Base-by-base conservation (phyloP, 2,888 invertebrate species). In the Epistrophe grossulariae region DNA sequence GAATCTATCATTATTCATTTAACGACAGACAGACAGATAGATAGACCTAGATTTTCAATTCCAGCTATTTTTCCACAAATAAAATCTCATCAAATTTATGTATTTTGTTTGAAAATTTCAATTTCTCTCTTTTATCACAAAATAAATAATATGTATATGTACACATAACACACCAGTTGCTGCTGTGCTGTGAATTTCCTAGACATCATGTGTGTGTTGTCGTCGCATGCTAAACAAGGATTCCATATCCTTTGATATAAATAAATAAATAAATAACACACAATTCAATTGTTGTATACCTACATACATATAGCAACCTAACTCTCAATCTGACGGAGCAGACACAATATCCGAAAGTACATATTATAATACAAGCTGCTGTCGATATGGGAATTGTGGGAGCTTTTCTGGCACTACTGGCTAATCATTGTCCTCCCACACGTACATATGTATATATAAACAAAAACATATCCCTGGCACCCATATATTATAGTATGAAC, bases 381-480 rank as follows among this genome's bases (percentile, higher is more conserved):
- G 40, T 24, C 43, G 9, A 45, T 57, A 45, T 59, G 57, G 45
- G 57, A 68, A 70, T 50, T 78, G 71, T 64, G 55, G 71, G 52
- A 71, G 43, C 19, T 62, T 73, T n/a, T 55, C 52, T 28, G 24
- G 52, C 55, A 28, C 55, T 38, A 38, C 59, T 38, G 35, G 62
- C 71, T 77, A 81, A 81, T 81, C 70, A 81, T 52, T 57, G 71
- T 19, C 31, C 24, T 38, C 38, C 55, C 55, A 55, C 28, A 55
- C 24, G 3, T 24, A n/a, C n/a, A 24, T 24, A 3, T 24, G 24
- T 3, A 24, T 24, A 3, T 55, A 15, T 35, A 43, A 24, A 38
- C 17, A 17, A 48, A 17, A 17, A 48, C 60, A 15, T 43, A 19
- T 24, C 52, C 11, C 17, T 50, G n/a, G 13, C 28, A 15, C 28